phyloP scores from a whole-genome alignment of 2,113 vertebrate species.

The Ptyas mucosa region DNA sequence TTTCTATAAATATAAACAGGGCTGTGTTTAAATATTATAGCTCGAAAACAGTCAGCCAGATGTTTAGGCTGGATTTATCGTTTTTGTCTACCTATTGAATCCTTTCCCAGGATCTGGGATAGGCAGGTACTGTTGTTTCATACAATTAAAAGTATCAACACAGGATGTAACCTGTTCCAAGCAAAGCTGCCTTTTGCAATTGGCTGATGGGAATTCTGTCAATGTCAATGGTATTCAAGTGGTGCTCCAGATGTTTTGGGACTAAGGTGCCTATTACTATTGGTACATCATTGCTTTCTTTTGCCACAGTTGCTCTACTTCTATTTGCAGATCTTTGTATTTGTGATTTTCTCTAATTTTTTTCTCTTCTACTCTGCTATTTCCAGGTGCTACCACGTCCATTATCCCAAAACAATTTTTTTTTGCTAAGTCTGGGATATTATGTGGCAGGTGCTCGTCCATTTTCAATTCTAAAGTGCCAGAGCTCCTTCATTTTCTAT shows the following conservation, averaged over 20 bases:
- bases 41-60: not conserved
- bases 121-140: not conserved
- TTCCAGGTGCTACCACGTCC: not conserved
- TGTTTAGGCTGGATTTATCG: not conserved
- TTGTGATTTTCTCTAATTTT: not conserved
- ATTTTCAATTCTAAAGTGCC: not conserved
- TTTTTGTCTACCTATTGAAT: not conserved
- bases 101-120: not conserved
- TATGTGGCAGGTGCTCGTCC: not conserved
- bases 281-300: not conserved
- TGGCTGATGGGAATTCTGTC: not conserved
- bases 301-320: not conserved
- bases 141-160: not conserved
- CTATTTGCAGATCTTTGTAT: not conserved
- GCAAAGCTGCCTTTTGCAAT: not conserved
- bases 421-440: not conserved
- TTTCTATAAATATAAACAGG: not conserved
- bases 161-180: not conserved
- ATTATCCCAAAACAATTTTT: not conserved
- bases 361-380: not conserved
- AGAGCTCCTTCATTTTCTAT: not conserved
- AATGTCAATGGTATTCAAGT: not conserved
- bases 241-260: not conserved
- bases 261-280: not conserved
- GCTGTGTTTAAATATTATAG: not conserved